A percentile compares a stretch with the other conserved stretches of the same genome.
These are phyloP conservation scores for Lates calcarifer DNA, from an alignment of 2,113 vertebrate genomes.

Conservation along the genomic window DNA sequence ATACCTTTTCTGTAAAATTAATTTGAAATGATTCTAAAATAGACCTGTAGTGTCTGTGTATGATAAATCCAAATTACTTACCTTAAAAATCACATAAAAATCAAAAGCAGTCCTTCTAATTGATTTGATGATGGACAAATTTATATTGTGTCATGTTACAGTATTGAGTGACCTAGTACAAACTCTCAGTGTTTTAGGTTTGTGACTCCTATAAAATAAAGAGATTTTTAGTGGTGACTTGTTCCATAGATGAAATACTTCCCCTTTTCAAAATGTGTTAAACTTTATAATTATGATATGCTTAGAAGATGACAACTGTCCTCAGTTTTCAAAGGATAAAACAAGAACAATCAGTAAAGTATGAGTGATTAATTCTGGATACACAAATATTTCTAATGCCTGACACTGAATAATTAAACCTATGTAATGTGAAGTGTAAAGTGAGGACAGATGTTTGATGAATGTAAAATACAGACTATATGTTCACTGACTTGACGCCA, in stretches of 20 bases:
- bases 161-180: too few relatives aligned
- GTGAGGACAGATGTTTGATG: neutral
- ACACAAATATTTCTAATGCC: neutral
- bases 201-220: too few relatives aligned
- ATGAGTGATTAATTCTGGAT: neutral
- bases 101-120: neutral
- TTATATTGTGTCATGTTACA: neutral
- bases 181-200: neutral
- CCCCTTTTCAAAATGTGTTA: neutral
- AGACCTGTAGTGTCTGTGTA: neutral
- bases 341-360: too few relatives aligned
- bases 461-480: too few relatives aligned
- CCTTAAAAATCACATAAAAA: neutral
- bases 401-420: neutral
- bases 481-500: neutral
- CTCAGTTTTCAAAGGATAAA: neutral
- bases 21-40: neutral
- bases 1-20: neutral
- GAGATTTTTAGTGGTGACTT: neutral
- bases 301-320: neutral
- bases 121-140: neutral
- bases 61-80: neutral
- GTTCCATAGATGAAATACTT: neutral
- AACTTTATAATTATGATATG: neutral
- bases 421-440: neutral